Percentiles rank a stretch among this genome's conserved stretches.
phyloP scores from a whole-genome alignment of 1,140 invertebrate species.

The Melipona quadrifasciata region DNA sequence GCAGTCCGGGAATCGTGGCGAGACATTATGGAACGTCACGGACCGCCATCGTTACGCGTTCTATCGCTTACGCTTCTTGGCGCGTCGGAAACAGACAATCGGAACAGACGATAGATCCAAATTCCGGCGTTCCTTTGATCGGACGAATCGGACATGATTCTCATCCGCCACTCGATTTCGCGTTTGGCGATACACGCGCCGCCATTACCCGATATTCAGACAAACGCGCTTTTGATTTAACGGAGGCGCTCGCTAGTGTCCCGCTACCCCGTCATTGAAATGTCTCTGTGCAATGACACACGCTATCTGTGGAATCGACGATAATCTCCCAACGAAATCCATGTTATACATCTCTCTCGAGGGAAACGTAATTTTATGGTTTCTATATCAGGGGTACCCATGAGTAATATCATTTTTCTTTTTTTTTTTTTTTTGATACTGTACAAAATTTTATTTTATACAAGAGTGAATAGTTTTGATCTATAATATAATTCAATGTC shows the following conservation, averaged over 20 bases:
- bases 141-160: neutral
- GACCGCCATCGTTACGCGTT: neutral
- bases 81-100: neutral
- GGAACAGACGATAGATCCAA: neutral
- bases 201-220: constrained; percentile 46
- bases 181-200: constrained; percentile 19
- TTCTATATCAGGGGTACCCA: neutral
- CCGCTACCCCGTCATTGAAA: neutral
- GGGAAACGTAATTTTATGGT: neutral
- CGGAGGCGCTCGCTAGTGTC: neutral
- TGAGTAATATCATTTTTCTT: no score
- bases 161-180: constrained; percentile 58
- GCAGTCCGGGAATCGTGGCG: neutral
- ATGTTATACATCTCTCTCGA: no score
- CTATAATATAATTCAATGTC: no score
- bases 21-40: neutral
- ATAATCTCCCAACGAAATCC: neutral
- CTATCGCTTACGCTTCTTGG: neutral
- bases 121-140: neutral
- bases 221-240: neutral
- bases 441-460: no score
- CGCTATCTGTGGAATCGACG: constrained; percentile 15
- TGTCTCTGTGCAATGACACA: neutral
- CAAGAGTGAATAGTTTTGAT: no score
- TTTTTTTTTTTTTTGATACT: no score